Evolutionary conservation across 35 echinoderm and acorn worm genomes (phyloP), one percentile per base, ranked within the genome.

Genomic region (Apostichopus californicus): DNA sequence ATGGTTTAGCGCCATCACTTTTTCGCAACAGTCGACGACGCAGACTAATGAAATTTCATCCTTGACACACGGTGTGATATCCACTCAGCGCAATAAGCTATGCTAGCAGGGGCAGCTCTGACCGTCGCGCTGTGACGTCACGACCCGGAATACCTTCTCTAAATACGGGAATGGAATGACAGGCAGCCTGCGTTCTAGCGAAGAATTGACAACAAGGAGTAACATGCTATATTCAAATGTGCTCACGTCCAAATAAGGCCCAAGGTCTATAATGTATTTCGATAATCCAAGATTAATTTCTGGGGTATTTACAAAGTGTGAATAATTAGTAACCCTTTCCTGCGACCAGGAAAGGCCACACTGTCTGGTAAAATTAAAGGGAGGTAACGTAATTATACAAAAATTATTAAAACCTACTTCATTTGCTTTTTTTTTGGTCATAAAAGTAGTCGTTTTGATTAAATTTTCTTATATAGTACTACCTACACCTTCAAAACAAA

Each of bases 131-230:
- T 89, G 78, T 97, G 95, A 97, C 95, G 95, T 97, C 95, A 97
- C 90, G 14, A 66, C 79, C 85, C 78, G 91, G 93, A 97, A 97
- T 97, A 97, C 93, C 95, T 97, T 97, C 95, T 93, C 95, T 97
- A 97, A 94, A 97, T 97, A 94, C 92, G 95, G 95, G 77, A 94
- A 94, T 94, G 95, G 93, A 93, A 97, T 97, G 88, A 70, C 78
- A 94, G 79, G 93, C 86, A 94, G 95, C 73, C 91, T 68, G 71
- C 61, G 28, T 26, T 55, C 55, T 70, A 73, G 23, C 56, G 15
- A 26, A 86, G 46, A 79, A 59, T 60, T 83, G 18, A 61, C 80
- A 86, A 83, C 46, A 52, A 57, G 78, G 18, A 79, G 73, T 28
- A 64, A 21, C 53, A 17, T 81, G 55, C 80, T 71, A 24, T 79